Percentiles rank a stretch among this genome's conserved stretches.
Evolutionary conservation across 1,140 invertebrate species (phyloP).

Genomic region (Drosophila malerkotliana): DNA sequence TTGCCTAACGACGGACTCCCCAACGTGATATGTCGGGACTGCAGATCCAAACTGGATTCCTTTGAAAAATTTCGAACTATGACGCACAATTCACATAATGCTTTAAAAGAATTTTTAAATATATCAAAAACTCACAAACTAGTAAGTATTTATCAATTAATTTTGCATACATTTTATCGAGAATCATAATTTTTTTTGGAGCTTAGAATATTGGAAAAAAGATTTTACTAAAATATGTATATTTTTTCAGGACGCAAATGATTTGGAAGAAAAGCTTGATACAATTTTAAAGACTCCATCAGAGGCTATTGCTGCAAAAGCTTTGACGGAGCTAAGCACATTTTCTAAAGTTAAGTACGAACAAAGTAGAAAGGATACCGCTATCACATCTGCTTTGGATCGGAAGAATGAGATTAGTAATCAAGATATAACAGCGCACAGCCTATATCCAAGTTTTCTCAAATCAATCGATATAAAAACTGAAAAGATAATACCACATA

Average conservation of each 20-base stretch:
- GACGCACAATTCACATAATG: slow-evolving; percentile 69
- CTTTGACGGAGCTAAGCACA: slow-evolving; percentile 81
- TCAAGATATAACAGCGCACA: slow-evolving; percentile 33
- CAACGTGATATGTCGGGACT: slow-evolving; percentile 69
- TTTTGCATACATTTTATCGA: no score
- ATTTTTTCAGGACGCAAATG: slow-evolving; percentile 47
- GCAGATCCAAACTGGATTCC: slow-evolving; percentile 65
- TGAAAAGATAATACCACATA: slow-evolving; percentile 33
- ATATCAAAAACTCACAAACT: slow-evolving; percentile 43
- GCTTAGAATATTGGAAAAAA: no score
- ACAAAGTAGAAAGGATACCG: slow-evolving; percentile 41
- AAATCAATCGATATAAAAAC: slow-evolving; percentile 42
- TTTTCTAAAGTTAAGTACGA: slow-evolving; percentile 71
- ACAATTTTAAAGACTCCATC: slow-evolving; percentile 73
- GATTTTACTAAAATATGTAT: background rate
- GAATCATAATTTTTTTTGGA: background rate
- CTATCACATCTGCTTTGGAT: slow-evolving; percentile 23
- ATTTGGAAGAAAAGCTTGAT: slow-evolving; percentile 66
- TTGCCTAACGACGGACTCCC: slow-evolving; percentile 77
- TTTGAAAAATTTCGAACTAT: slow-evolving; percentile 79
- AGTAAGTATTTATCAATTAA: slow-evolving; percentile 39
- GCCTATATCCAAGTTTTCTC: slow-evolving; percentile 53
- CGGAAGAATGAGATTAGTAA: slow-evolving; percentile 35
- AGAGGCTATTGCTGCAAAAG: slow-evolving; percentile 81
- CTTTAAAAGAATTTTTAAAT: slow-evolving; percentile 65